These are phyloP conservation scores for Hyposoter dolosus DNA, from an alignment of 2,888 invertebrate genomes.

Conservation along the genomic window DNA sequence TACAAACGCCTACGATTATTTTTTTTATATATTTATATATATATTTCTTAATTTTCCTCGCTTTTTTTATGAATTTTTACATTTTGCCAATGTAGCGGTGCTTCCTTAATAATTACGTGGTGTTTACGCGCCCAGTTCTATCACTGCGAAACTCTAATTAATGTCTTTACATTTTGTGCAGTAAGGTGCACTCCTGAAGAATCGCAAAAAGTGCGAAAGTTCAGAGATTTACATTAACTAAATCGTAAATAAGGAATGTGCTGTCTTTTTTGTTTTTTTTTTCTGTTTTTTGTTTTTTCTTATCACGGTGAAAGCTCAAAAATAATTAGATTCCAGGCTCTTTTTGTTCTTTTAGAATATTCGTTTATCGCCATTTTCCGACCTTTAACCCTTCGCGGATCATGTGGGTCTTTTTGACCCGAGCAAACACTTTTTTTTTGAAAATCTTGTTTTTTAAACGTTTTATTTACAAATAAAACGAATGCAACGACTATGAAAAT, in stretches of 20 bases:
- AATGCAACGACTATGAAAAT: too few species aligned
- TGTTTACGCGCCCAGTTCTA: conserved; percentile 13
- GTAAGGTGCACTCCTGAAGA: conserved; percentile 30
- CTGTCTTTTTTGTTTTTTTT: neutral
- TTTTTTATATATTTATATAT: neutral
- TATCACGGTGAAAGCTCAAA: conserved; percentile 70
- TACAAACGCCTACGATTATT: neutral
- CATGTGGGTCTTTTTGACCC: too few species aligned
- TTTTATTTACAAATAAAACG: too few species aligned
- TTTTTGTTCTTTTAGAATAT: conserved; percentile 8
- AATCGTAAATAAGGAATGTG: conserved; percentile 51
- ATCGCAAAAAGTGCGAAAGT: conserved; percentile 25
- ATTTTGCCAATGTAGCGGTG: conserved; percentile 6
- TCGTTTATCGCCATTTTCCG: neutral
- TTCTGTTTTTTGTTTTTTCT: neutral
- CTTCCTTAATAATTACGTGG: neutral
- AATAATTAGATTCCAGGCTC: conserved; percentile 69
- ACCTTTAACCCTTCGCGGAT: too few species aligned
- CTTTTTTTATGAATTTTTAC: neutral
- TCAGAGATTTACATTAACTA: conserved; percentile 15
- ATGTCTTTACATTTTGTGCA: conserved; percentile 16
- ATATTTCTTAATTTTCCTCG: neutral
- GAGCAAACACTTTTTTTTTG: too few species aligned
- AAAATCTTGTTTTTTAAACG: too few species aligned
- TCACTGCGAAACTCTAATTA: conserved; percentile 27